Evolutionary conservation across 2,888 invertebrate species (phyloP).

Genomic region (Eledone cirrhosa): DNA sequence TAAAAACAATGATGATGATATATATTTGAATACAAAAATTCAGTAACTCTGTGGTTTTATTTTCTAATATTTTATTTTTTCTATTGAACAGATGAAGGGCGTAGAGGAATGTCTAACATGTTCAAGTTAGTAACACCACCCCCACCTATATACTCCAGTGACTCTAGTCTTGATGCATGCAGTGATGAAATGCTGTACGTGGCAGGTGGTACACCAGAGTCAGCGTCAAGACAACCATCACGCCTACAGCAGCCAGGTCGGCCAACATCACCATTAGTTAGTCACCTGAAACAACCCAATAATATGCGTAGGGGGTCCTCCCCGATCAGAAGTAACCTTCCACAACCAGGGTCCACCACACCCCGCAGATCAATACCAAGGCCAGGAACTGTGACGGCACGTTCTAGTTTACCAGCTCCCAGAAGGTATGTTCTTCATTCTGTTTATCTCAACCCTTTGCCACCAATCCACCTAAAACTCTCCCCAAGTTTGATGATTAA

Average conservation of each 20-base stretch:
- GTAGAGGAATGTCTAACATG: slow-evolving; percentile 16
- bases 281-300: slow-evolving; percentile 16
- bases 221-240: slow-evolving; percentile 7
- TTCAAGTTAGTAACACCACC: slow-evolving; percentile 10
- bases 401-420: slow-evolving; percentile 23
- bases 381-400: neutral
- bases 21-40: no score
- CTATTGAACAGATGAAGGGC: neutral
- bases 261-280: slow-evolving; percentile 24
- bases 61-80: neutral
- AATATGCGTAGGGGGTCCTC: slow-evolving; percentile 17
- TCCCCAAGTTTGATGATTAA: no score
- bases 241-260: slow-evolving; percentile 26
- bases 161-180: slow-evolving; percentile 24
- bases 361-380: slow-evolving; percentile 23
- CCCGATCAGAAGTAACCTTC: slow-evolving; percentile 24
- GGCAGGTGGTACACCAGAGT: slow-evolving; percentile 25
- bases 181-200: slow-evolving; percentile 26
- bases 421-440: neutral
- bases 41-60: no score
- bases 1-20: no score
- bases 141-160: slow-evolving; percentile 23
- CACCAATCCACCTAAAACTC: no score
- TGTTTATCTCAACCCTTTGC: neutral
- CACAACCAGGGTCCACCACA: neutral